A percentile compares a stretch with the other conserved stretches of the same genome.
These are phyloP conservation scores for Zootoca vivipara DNA, from an alignment of 2,113 vertebrate genomes.

Conservation along the genomic window DNA sequence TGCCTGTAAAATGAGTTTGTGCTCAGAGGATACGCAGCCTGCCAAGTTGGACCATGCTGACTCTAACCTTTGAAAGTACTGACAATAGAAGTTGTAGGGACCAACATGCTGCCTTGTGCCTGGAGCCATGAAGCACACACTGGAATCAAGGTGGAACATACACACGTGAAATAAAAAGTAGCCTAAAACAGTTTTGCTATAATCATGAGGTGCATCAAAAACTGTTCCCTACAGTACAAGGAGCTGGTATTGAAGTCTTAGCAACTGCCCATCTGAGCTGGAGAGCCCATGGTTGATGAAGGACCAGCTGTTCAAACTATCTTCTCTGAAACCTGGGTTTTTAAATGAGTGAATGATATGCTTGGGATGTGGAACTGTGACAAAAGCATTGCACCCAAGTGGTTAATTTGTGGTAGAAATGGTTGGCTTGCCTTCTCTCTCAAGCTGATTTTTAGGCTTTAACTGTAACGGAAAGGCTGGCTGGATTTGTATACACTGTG, in stretches of 20 bases:
- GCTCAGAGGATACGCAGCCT: not conserved
- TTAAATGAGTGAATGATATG: constrained; percentile 66
- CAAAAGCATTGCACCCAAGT: constrained; percentile 27
- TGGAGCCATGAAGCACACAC: not conserved
- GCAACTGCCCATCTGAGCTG: constrained; percentile 58
- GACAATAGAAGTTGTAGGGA: not conserved
- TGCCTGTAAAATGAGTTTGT: not conserved
- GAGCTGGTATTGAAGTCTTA: constrained; percentile 9
- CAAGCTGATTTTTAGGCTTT: constrained; percentile 29
- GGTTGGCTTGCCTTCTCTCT: constrained; percentile 42
- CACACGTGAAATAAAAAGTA: not conserved
- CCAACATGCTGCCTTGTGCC: not conserved
- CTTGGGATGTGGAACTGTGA: constrained; percentile 50
- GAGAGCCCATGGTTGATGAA: constrained; percentile 65
- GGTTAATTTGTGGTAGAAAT: constrained; percentile 5
- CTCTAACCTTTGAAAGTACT: not conserved
- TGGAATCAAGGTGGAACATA: not conserved
- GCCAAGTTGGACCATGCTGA: not conserved
- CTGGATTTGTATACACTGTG: constrained; percentile 7
- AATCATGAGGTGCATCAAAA: not conserved
- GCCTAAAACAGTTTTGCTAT: not conserved
- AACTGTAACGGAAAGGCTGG: constrained; percentile 15
- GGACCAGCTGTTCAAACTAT: constrained; percentile 64
- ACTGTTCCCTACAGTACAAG: constrained; percentile 15
- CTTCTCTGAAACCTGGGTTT: constrained; percentile 60